Percentiles rank a stretch among this genome's conserved stretches.
These are phyloP conservation scores for Platyrinchus mystaceus DNA, from an alignment of 2,797 vertebrate genomes.

Conservation along the genomic window DNA sequence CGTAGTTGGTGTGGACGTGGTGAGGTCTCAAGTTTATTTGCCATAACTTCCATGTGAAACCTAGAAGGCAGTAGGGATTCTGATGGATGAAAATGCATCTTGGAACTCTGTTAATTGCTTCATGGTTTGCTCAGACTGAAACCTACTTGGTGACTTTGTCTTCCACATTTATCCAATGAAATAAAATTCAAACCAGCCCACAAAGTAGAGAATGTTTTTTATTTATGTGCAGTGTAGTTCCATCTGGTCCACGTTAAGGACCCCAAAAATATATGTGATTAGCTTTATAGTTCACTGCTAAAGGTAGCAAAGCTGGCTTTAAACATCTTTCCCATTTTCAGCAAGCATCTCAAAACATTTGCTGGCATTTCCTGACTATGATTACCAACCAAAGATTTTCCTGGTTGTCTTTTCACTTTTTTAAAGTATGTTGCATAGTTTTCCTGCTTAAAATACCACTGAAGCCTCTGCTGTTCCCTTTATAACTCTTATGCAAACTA, in stretches of 20 bases:
- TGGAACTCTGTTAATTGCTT: constrained; percentile 46
- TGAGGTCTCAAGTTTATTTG: neutral
- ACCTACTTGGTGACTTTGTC: constrained; percentile 8
- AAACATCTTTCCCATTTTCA: constrained; percentile 61
- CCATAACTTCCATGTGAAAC: neutral
- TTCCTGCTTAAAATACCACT: neutral
- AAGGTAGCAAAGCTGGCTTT: constrained; percentile 58
- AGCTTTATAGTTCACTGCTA: constrained; percentile 63
- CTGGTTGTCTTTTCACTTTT: constrained; percentile 12
- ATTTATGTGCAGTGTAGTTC: constrained; percentile 50
- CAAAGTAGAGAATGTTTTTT: constrained; percentile 52
- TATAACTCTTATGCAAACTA: constrained; percentile 23
- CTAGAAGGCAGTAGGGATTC: constrained; percentile 6
- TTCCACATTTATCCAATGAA: constrained; percentile 53
- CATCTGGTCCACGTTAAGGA: constrained; percentile 64
- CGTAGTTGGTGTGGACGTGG: neutral
- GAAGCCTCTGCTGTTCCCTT: constrained; percentile 12
- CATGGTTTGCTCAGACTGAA: constrained; percentile 46
- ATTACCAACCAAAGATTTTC: constrained; percentile 33
- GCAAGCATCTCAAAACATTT: constrained; percentile 51
- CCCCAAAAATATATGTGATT: constrained; percentile 47
- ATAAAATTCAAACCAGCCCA: constrained; percentile 68
- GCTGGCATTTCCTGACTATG: constrained; percentile 28
- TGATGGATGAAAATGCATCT: constrained; percentile 1
- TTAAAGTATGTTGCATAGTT: neutral